Percentiles rank a stretch among this genome's conserved stretches.
Conservation (phyloP, 2,113 vertebrate species). For the Centrocercus urophasianus region DNA sequence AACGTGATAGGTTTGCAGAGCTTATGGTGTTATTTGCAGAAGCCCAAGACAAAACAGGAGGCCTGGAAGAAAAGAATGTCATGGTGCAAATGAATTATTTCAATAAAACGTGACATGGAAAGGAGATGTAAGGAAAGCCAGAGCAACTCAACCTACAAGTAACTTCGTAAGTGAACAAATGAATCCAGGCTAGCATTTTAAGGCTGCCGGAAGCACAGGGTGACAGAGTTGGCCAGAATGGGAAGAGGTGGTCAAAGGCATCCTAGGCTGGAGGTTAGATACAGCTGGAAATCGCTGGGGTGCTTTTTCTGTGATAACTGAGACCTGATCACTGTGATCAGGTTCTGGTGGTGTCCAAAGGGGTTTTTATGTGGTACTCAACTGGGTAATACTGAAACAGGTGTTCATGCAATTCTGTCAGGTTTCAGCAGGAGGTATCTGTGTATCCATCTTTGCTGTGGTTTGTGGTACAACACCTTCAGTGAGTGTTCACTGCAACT, state of each 20-base stretch:
- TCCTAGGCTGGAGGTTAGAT: neutral
- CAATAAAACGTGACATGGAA: neutral
- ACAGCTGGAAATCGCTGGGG: rapidly evolving
- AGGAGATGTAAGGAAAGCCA: neutral
- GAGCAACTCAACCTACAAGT: neutral
- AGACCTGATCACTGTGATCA: rapidly evolving
- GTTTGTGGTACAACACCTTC: no score
- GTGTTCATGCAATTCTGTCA: neutral
- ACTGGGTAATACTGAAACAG: rapidly evolving
- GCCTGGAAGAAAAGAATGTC: neutral
- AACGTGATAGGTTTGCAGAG: neutral
- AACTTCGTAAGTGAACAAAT: rapidly evolving
- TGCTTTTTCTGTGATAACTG: rapidly evolving
- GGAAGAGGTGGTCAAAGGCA: neutral
- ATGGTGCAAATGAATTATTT: rapidly evolving
- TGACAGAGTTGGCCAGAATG: neutral
- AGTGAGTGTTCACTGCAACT: neutral
- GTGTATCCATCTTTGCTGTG: neutral
- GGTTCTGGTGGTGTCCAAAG: neutral
- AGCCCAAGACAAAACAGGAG: neutral
- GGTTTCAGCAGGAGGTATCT: neutral
- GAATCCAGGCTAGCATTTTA: neutral
- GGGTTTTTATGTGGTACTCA: neutral
- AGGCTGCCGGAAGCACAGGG: neutral
- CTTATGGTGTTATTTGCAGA: neutral